Conservation (phyloP, 2,797 vertebrate genomes). For the Anabas testudineus region DNA sequence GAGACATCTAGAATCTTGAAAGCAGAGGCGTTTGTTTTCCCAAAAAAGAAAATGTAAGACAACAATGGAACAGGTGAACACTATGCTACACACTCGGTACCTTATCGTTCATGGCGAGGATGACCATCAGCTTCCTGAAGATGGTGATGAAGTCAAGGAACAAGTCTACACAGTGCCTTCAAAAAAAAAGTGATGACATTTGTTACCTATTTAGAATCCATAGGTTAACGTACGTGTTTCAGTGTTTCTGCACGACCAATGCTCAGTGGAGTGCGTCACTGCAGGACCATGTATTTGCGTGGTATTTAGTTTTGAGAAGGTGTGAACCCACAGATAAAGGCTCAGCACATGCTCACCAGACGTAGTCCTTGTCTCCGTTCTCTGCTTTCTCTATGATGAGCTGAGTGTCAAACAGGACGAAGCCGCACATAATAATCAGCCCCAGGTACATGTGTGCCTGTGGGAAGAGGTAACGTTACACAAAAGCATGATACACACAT, state of each 20-base stretch:
- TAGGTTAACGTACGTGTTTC: too few species aligned
- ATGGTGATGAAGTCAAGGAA: constrained; percentile 96
- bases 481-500: too few species aligned
- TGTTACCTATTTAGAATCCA: neutral
- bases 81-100: constrained; percentile 69
- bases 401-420: constrained; percentile 98
- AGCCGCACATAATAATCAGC: constrained; percentile 94
- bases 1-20: too few species aligned
- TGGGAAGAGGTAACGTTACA: neutral
- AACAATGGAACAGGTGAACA: too few species aligned
- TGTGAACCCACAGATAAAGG: neutral
- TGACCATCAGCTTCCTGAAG: constrained; percentile 96
- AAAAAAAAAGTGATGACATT: constrained; percentile 1
- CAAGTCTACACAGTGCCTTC: constrained; percentile 94
- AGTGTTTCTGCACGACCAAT: neutral
- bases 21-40: too few species aligned
- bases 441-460: constrained; percentile 95
- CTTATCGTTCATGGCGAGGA: constrained; percentile 95
- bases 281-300: constrained; percentile 13
- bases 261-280: neutral
- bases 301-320: constrained; percentile 11
- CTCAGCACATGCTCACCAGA: constrained; percentile 87
- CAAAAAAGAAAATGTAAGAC: too few species aligned
- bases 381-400: constrained; percentile 98
- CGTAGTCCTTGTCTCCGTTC: constrained; percentile 96